These are phyloP conservation scores for Phylloscopus trochilus DNA, from an alignment of 2,113 vertebrate species.

Conservation along the genomic window DNA sequence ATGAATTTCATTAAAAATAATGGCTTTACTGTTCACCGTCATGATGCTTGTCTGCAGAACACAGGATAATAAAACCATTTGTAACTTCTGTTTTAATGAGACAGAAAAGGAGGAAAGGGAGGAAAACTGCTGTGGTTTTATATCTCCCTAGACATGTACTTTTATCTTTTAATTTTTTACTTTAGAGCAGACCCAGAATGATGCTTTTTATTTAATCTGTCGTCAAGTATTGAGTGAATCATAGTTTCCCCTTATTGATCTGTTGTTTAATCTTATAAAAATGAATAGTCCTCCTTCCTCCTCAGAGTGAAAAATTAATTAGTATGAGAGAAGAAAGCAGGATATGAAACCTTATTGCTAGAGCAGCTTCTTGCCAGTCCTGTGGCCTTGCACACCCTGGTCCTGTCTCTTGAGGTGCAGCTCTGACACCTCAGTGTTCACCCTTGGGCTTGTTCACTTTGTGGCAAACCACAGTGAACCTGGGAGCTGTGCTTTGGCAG, in stretches of 20 bases:
- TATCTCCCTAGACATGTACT: neutral
- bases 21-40: neutral
- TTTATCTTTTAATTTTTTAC: neutral
- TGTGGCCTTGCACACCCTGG: neutral
- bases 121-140: neutral
- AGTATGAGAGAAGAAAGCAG: neutral
- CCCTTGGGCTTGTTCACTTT: neutral
- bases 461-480: neutral
- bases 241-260: neutral
- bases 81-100: neutral
- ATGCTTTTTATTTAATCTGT: neutral
- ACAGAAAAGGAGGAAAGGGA: neutral
- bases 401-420: neutral
- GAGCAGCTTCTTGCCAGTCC: neutral
- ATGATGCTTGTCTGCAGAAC: neutral
- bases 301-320: neutral
- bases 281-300: neutral
- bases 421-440: neutral
- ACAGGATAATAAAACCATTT: neutral
- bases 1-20: neutral
- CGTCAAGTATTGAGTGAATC: neutral
- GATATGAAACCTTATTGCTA: neutral
- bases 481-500: neutral
- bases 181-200: neutral
- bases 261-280: neutral